Evolutionary conservation across 2,888 invertebrate species (phyloP).

Genomic region (Pachymerium ferrugineum): DNA sequence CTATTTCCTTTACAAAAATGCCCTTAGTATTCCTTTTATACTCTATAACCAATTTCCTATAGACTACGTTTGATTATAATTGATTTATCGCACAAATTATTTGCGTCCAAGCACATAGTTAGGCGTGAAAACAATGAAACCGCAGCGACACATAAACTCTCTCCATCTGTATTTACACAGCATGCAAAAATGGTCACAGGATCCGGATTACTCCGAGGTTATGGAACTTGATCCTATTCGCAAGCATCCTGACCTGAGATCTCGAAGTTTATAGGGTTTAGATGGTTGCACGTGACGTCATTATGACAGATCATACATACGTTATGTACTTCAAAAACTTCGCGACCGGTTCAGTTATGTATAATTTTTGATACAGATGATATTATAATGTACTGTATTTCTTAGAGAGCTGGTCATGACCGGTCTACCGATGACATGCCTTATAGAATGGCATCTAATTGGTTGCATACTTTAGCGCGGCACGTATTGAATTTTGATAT

Average conservation of each 20-base stretch:
- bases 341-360: too few species aligned
- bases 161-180: constrained; percentile 28
- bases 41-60: not conserved
- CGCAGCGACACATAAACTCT: not conserved
- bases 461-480: too few species aligned
- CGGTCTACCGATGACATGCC: too few species aligned
- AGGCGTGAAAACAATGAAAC: too few species aligned
- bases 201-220: not conserved
- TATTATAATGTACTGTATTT: too few species aligned
- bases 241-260: not conserved
- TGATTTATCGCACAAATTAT: not conserved
- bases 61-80: not conserved
- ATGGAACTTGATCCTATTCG: not conserved
- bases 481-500: not conserved
- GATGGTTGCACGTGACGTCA: not conserved
- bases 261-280: not conserved
- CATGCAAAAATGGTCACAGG: constrained; percentile 16
- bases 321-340: too few species aligned
- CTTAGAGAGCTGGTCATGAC: too few species aligned
- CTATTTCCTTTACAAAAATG: not conserved
- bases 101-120: constrained; percentile 3
- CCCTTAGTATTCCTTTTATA: not conserved
- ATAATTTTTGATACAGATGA: too few species aligned
- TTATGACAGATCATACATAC: too few species aligned
- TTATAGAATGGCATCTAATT: too few species aligned